These are phyloP conservation scores for Gallinago solitaria DNA, from an alignment of 2,797 vertebrate species.

Conservation along the genomic window DNA sequence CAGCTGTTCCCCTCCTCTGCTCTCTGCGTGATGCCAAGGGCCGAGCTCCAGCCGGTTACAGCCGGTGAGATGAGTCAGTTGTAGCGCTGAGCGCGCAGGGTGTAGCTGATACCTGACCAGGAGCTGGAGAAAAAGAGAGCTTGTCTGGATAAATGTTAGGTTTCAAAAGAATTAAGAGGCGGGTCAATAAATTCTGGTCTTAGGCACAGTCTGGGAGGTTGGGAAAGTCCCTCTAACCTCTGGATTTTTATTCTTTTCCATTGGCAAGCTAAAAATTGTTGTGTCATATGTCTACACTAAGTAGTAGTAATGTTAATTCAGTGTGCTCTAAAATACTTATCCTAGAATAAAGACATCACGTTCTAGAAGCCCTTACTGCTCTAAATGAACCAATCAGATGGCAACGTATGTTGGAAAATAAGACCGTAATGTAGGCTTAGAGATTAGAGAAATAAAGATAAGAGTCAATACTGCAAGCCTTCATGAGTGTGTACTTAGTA, in stretches of 20 bases:
- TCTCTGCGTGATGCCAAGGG: neutral
- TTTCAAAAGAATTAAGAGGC: neutral
- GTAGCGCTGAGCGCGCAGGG: neutral
- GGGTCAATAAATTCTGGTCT: neutral
- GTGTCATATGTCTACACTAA: neutral
- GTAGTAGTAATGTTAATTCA: neutral
- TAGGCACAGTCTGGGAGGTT: neutral
- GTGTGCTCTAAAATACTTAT: neutral
- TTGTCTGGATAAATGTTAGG: neutral
- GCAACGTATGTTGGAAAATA: neutral
- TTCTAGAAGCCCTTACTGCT: neutral
- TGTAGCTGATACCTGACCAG: neutral
- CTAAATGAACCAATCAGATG: constrained; percentile 8
- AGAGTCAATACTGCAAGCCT: neutral
- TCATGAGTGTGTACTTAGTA: neutral
- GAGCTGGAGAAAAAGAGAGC: neutral
- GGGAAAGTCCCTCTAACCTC: neutral
- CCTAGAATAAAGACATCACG: neutral
- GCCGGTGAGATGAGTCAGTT: neutral
- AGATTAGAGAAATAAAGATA: neutral
- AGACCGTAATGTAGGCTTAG: neutral
- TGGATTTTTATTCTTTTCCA: neutral
- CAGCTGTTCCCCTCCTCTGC: neutral
- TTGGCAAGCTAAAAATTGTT: neutral
- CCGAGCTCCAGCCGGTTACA: neutral